phyloP scores from a whole-genome alignment of 2,797 vertebrate species.

The Pangasius sanitwongsei region DNA sequence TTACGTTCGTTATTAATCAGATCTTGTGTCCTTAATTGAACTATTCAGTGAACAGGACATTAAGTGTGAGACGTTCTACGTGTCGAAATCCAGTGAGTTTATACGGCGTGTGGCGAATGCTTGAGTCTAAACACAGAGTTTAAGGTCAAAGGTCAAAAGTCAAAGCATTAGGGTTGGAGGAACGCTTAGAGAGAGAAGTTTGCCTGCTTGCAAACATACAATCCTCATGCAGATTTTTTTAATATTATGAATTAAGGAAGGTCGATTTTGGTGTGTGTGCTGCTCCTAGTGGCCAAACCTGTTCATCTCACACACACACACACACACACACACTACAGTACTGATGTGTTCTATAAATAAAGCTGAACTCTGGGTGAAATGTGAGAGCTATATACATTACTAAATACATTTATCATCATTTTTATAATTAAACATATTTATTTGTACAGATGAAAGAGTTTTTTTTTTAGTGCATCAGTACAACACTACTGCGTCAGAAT shows the following conservation, averaged over 20 bases:
- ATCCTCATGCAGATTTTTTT: background rate
- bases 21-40: background rate
- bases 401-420: background rate
- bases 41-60: background rate
- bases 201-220: background rate
- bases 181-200: background rate
- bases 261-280: conserved; percentile 49
- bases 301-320: conserved; percentile 4
- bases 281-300: conserved; percentile 60
- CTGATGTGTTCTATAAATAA: conserved; percentile 47
- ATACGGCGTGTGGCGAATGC: background rate
- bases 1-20: background rate
- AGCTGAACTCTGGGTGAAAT: conserved; percentile 1
- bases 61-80: background rate
- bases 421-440: background rate
- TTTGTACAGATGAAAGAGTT: background rate
- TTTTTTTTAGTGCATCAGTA: background rate
- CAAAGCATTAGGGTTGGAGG: background rate
- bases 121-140: background rate
- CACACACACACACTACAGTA: conserved; percentile 44
- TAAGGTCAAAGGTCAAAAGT: background rate
- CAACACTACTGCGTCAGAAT: background rate
- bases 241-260: background rate
- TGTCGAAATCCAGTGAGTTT: background rate
- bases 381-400: background rate